A percentile compares a stretch with the other conserved stretches of the same genome.
These are phyloP conservation scores for Brevimyrus niger DNA, from an alignment of 2,113 vertebrate species.

Conservation along the genomic window DNA sequence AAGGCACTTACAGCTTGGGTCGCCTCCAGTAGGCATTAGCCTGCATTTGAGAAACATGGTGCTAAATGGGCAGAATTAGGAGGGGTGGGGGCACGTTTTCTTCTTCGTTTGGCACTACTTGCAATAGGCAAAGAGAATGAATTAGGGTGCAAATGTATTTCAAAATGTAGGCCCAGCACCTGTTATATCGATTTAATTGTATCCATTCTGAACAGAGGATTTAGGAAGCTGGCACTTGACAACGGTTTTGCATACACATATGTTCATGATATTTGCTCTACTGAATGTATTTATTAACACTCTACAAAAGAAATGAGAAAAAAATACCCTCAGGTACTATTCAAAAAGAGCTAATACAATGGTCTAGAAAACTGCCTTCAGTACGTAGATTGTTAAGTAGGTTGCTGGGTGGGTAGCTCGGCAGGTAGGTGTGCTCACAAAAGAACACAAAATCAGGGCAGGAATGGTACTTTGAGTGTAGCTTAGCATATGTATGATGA, in stretches of 20 bases:
- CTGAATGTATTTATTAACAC: neutral
- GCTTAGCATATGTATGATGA: neutral
- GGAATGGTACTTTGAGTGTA: neutral
- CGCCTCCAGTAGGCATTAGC: neutral
- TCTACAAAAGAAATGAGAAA: neutral
- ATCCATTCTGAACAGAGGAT: neutral
- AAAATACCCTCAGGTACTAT: neutral
- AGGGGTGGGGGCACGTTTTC: neutral
- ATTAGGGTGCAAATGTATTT: slow-evolving; percentile 10
- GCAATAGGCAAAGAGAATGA: neutral
- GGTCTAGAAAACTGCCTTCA: neutral
- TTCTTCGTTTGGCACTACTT: neutral
- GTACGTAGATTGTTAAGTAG: neutral
- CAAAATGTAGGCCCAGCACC: neutral
- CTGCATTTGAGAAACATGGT: neutral
- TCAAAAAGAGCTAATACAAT: neutral
- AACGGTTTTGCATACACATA: neutral
- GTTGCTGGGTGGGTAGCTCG: neutral
- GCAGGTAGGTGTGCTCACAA: neutral
- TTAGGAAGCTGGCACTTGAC: neutral
- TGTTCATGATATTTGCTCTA: neutral
- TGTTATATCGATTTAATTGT: neutral
- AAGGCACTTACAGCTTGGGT: neutral
- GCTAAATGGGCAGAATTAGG: slow-evolving; percentile 2
- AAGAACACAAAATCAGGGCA: neutral